Percentiles rank a stretch among this genome's conserved stretches.
Evolutionary conservation across 2,888 invertebrate species (phyloP).

Genomic region (Melieria omissa): DNA sequence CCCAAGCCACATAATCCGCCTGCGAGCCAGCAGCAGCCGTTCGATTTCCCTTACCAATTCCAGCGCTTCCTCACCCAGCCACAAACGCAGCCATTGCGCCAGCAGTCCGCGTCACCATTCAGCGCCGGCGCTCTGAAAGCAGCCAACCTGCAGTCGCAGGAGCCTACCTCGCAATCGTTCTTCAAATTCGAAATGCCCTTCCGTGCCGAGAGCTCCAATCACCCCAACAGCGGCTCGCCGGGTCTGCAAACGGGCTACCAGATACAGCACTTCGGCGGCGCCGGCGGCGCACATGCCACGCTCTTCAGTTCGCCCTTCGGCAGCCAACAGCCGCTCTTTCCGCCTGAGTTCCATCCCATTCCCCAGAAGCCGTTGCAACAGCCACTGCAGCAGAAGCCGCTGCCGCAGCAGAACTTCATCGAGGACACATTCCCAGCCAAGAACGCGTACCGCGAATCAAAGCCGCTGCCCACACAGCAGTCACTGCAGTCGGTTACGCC

Average conservation of each 20-base stretch:
- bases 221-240: conserved; percentile 40
- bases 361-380: conserved; percentile 55
- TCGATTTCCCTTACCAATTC: conserved; percentile 62
- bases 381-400: conserved; percentile 54
- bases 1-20: conserved; percentile 42
- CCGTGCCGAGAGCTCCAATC: conserved; percentile 44
- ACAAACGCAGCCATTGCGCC: conserved; percentile 51
- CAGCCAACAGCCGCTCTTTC: conserved; percentile 55
- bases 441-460: conserved; percentile 50
- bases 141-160: conserved; percentile 47
- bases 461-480: conserved; percentile 53
- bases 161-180: conserved; percentile 65
- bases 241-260: conserved; percentile 65
- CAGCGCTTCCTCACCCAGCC: conserved; percentile 55
- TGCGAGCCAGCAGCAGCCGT: conserved; percentile 42
- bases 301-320: conserved; percentile 58
- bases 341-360: conserved; percentile 56
- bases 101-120: conserved; percentile 44
- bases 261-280: conserved; percentile 62
- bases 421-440: conserved; percentile 58
- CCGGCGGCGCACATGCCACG: conserved; percentile 55
- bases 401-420: conserved; percentile 60
- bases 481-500: conserved; percentile 56
- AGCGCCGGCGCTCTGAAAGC: conserved; percentile 11
- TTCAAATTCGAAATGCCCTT: conserved; percentile 66